phyloP scores from a whole-genome alignment of 2,797 vertebrate species.

The Natrix natrix region DNA sequence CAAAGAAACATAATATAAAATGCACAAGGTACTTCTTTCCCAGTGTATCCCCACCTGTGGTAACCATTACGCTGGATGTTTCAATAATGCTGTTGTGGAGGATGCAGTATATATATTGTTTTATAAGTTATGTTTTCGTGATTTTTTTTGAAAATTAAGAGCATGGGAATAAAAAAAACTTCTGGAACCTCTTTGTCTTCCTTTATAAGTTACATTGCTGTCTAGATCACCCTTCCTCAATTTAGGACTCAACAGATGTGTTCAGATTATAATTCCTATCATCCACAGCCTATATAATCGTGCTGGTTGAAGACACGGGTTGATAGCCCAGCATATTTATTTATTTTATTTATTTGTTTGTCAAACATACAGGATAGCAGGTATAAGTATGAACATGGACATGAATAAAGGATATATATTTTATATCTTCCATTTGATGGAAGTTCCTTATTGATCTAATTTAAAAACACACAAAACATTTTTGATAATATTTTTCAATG shows the following conservation, averaged over 20 bases:
- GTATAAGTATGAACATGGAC: too few species aligned
- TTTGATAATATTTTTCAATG: neutral
- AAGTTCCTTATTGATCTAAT: neutral
- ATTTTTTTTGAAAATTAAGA: constrained; percentile 65
- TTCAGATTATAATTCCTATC: neutral
- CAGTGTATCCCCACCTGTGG: constrained; percentile 74
- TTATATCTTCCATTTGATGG: neutral
- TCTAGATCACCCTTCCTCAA: neutral
- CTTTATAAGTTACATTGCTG: constrained; percentile 53
- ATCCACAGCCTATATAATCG: neutral
- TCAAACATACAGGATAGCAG: too few species aligned
- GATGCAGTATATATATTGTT: constrained; percentile 73
- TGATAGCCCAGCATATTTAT: neutral
- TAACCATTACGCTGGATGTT: constrained; percentile 70
- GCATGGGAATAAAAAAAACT: constrained; percentile 65
- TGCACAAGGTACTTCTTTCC: constrained; percentile 66
- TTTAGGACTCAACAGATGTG: neutral
- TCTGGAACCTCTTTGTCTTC: constrained; percentile 63
- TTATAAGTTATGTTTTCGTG: constrained; percentile 74
- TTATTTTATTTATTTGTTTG: too few species aligned
- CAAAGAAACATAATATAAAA: constrained; percentile 66
- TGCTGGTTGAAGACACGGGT: neutral
- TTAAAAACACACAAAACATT: neutral
- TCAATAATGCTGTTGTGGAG: constrained; percentile 69
- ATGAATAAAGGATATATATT: too few species aligned